Evolutionary conservation across 2,888 invertebrate species (phyloP), one percentile per base, ranked within the genome.

Genomic region (Campoletis raptor): DNA sequence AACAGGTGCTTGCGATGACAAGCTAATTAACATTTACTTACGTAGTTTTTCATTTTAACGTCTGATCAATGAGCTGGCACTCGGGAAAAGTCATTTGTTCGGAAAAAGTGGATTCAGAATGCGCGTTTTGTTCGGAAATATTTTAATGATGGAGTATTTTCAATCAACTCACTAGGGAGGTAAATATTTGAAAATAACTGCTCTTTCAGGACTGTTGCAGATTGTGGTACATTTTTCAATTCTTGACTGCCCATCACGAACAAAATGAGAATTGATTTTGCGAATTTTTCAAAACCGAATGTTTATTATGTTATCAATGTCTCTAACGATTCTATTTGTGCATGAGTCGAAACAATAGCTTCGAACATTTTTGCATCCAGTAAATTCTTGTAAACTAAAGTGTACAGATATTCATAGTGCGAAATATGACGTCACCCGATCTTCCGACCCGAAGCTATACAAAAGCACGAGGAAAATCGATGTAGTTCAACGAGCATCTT

Each of bases 1-100:
- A 66, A 52, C 80, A 77, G 66, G 70, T 81, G 66, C 66, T 30
- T 45, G 72, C 52, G 45, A 77, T 77, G 36, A 69, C 48, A 52
- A 8, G 45, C 64, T 57, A 80, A 81, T 85, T 76, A 67, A 18
- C 67, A 66, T 61, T 69, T 30, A 9, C 7, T n/a, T 12, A 30
- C 21, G 18, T 21, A 61, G 24, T 36, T 36, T 72, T 67, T 57
- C 61, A n/a, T 45, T 69, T 54, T 54, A 30, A 54, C 24, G 48
- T 57, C 64, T 37, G 12, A 77, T 66, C 36, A 66, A 78, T 64
- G 42, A 72, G 64, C 61, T 61, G 12, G 73, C 24, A 57, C 37
- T 36, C 4, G n/a, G n/a, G 36, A 45, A 61, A 69, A 78, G 18
- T 24, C 10, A 37, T 52, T 42, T 24, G 21, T 52, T 76, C 12